phyloP scores from a whole-genome alignment of 2,797 vertebrate genomes.

The Gambusia yucatana region DNA sequence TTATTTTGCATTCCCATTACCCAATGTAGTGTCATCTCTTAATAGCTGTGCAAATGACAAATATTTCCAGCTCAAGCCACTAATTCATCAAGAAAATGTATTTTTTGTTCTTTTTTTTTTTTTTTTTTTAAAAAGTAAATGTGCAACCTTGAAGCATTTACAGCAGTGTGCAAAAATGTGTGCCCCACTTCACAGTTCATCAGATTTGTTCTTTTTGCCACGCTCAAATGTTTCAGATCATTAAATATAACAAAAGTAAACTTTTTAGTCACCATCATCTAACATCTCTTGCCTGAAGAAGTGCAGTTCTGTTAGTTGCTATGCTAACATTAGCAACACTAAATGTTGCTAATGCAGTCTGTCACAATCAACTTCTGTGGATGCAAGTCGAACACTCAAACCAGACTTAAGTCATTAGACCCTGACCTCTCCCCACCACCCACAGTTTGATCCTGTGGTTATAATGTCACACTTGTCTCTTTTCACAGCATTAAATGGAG shows the following conservation, averaged over 20 bases:
- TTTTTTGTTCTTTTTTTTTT: not conserved
- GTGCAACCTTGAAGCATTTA: not conserved
- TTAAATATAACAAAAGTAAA: not conserved
- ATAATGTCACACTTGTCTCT: constrained; percentile 62
- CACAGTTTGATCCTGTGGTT: constrained; percentile 16
- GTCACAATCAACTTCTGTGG: not conserved
- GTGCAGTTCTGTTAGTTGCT: not conserved
- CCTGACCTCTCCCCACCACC: constrained; percentile 19
- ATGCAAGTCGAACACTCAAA: constrained; percentile 39
- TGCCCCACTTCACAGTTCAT: not conserved
- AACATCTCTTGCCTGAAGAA: not conserved
- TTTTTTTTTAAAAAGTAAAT: not conserved
- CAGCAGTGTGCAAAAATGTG: not conserved
- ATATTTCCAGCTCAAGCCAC: not conserved
- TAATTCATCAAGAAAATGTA: not conserved
- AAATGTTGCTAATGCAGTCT: not conserved
- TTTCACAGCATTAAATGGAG: constrained; percentile 70
- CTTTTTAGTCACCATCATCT: too few relatives aligned
- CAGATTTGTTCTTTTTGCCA: not conserved
- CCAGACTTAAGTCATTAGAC: constrained; percentile 57
- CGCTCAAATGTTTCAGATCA: not conserved
- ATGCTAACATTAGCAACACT: not conserved
- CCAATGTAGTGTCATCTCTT: not conserved
- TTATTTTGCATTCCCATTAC: not conserved
- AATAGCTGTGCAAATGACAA: not conserved